phyloP scores from a whole-genome alignment of 2,797 vertebrate genomes.

The Balearica regulorum region DNA sequence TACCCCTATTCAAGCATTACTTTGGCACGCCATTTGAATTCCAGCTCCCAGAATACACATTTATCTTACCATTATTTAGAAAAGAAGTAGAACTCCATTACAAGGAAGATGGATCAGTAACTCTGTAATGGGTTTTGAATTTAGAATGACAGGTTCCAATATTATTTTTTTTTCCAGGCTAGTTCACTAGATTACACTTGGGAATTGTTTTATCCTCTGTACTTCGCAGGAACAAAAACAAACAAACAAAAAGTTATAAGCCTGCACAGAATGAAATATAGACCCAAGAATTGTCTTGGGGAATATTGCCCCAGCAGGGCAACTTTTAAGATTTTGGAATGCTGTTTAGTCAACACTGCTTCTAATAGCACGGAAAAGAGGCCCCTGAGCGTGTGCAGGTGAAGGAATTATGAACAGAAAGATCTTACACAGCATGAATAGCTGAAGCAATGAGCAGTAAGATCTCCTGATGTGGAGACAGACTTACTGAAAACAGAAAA shows the following conservation, averaged over 20 bases:
- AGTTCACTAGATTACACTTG: neutral
- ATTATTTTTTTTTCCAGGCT: neutral
- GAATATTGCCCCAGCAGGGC: neutral
- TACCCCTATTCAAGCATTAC: neutral
- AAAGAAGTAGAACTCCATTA: neutral
- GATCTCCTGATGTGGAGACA: neutral
- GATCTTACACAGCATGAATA: neutral
- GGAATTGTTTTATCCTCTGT: neutral
- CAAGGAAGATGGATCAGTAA: neutral
- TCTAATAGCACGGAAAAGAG: neutral
- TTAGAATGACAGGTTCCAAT: slow-evolving; percentile 1
- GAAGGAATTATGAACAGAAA: neutral
- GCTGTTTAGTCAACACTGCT: neutral
- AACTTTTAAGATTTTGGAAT: neutral
- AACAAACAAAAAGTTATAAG: neutral
- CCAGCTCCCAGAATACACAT: neutral
- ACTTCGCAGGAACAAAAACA: neutral
- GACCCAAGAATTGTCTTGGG: neutral
- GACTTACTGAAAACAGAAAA: neutral
- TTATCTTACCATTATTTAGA: neutral
- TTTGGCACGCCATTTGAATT: neutral
- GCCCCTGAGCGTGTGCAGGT: neutral
- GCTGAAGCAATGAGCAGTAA: neutral
- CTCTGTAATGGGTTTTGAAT: slow-evolving; percentile 12
- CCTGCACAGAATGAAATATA: neutral